phyloP scores from a whole-genome alignment of 2,113 vertebrate genomes.

The Xiphophorus hellerii region DNA sequence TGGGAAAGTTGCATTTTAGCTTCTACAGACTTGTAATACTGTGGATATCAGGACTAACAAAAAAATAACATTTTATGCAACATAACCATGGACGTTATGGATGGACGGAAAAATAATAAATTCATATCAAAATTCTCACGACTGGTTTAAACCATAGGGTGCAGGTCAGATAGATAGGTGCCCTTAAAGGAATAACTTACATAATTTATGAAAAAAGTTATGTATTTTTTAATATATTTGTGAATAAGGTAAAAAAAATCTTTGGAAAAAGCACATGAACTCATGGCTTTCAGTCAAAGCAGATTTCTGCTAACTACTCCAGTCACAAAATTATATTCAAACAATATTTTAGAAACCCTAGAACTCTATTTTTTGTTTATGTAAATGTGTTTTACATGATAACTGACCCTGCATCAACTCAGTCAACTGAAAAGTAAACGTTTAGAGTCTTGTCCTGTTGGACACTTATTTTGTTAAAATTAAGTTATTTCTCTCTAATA shows the following conservation, averaged over 20 bases:
- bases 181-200: too few relatives aligned
- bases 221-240: not conserved
- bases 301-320: too few relatives aligned
- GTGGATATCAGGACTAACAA: not conserved
- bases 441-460: too few relatives aligned
- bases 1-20: not conserved
- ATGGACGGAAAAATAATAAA: not conserved
- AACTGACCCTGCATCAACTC: not conserved
- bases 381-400: not conserved
- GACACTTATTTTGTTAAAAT: not conserved
- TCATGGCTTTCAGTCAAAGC: too few relatives aligned
- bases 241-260: not conserved
- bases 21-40: not conserved
- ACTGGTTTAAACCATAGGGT: not conserved
- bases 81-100: not conserved
- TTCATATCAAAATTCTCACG: too few relatives aligned
- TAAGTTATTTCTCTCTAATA: not conserved
- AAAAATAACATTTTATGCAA: not conserved
- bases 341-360: not conserved
- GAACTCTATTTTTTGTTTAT: not conserved
- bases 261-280: not conserved
- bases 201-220: too few relatives aligned
- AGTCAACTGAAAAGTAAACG: not conserved
- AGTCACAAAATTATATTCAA: not conserved
- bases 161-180: not conserved